Base-by-base conservation (phyloP, 2,113 vertebrate species). In the Lates calcarifer region DNA sequence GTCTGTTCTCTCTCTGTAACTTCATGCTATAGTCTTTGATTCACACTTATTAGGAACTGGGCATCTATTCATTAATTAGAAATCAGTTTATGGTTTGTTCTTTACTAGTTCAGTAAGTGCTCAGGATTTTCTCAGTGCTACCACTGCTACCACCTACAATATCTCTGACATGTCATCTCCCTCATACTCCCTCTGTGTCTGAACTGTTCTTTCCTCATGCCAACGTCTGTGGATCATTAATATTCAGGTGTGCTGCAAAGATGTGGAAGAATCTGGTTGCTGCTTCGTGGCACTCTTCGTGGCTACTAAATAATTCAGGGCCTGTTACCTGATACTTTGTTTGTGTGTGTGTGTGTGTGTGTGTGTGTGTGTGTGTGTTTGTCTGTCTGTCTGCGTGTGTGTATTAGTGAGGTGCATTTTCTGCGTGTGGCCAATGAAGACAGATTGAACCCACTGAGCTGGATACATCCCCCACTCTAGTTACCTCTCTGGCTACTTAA, bases 261-360 rank as follows among this genome's bases (percentile, higher is more conserved):
- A 73, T 78, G 82, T 82, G 56, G 70, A 86, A 79, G 84, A 92
- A 92, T 93, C 93, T 94, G 90, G 76, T 95, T 86, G 92, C 87
- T 79, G 74, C 77, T 74, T 85, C 17, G 37, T 45, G 76, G 33
- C 22, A 69, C 77, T 92, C 81, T 86, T 87, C 89, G 86, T 37
- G 82, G 66, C n/a, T 47, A 49, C 73, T 96, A 58, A 96, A 95
- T 95, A 94, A 95, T 96, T 95, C 35, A 96, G 28, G 53, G 35
- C 22, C 33, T 77, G 90, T 93, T 56, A 94, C 74, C 53, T 82
- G 90, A 95, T 81, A 93, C 82, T 62, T 20, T 67, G 28, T 70
- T 12, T 77, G 55, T 64, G 49, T 49, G 53, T 28, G 75, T 31
- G 62, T 66, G 66, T 69, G 24, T 43, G 24, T 56, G 49, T 53